Evolutionary conservation across 2,888 invertebrate genomes (phyloP).

Genomic region (Drosophila macrospina): DNA sequence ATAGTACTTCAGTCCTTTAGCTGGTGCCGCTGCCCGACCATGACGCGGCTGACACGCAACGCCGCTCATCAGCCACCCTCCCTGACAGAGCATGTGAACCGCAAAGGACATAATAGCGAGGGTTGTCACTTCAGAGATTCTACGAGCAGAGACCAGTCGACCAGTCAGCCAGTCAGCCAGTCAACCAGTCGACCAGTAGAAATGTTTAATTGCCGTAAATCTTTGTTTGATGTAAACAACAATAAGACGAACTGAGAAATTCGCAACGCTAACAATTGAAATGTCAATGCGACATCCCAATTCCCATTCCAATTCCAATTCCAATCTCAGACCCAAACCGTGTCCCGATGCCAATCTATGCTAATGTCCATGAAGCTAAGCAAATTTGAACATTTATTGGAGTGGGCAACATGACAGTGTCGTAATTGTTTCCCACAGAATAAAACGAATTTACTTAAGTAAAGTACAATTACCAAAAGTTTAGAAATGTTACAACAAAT

Average conservation of each 20-base stretch:
- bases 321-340: conserved; percentile 32
- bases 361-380: conserved; percentile 53
- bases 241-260: conserved; percentile 57
- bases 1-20: conserved; percentile 22
- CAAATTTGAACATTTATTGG: conserved; percentile 11
- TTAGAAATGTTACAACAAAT: background rate
- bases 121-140: conserved; percentile 64
- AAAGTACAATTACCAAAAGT: background rate
- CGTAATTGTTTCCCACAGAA: conserved; percentile 43
- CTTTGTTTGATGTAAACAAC: conserved; percentile 84
- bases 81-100: conserved; percentile 71
- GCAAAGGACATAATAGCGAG: conserved; percentile 82
- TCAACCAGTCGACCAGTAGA: conserved; percentile 26
- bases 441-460: background rate
- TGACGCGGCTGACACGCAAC: conserved; percentile 67
- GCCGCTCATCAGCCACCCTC: conserved; percentile 58
- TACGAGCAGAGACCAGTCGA: conserved; percentile 13
- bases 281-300: conserved; percentile 59
- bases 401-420: conserved; percentile 35
- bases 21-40: conserved; percentile 45
- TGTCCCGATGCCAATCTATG: conserved; percentile 36
- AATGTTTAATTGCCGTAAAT: conserved; percentile 86
- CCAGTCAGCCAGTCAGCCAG: conserved; percentile 35
- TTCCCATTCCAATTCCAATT: conserved; percentile 27
- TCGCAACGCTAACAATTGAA: conserved; percentile 75